Evolutionary conservation across 2,113 vertebrate species (phyloP).

Genomic region (Perca schrenkii): DNA sequence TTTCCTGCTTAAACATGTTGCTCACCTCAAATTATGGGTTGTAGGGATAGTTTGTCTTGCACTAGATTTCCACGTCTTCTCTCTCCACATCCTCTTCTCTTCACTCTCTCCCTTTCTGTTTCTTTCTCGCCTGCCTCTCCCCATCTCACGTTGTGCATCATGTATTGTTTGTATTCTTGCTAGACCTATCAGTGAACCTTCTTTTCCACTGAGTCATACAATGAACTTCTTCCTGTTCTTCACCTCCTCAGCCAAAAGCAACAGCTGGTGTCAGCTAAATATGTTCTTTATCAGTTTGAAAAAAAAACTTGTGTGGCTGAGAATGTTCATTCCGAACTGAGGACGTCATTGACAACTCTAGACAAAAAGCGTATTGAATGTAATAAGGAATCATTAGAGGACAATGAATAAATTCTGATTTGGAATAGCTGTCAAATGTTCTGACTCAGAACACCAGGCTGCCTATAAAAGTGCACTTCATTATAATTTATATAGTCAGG

Average conservation of each 20-base stretch:
- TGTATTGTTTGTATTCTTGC: conserved; percentile 57
- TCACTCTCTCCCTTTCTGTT: not conserved
- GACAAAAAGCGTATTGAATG: conserved; percentile 46
- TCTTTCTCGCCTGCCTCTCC: not conserved
- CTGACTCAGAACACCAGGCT: conserved; percentile 7
- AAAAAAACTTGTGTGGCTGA: conserved; percentile 53
- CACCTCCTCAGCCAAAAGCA: conserved; percentile 66
- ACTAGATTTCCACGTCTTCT: conserved; percentile 22
- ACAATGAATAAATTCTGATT: conserved; percentile 29
- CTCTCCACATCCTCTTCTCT: conserved; percentile 34
- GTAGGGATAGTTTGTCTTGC: conserved; percentile 38
- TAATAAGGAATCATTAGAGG: conserved; percentile 40
- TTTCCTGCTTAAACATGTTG: conserved; percentile 70
- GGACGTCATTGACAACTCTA: conserved; percentile 48
- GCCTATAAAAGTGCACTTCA: conserved; percentile 21
- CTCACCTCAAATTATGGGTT: conserved; percentile 69
- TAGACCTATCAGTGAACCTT: conserved; percentile 56
- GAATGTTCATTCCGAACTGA: conserved; percentile 50
- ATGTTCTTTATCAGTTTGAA: conserved; percentile 75
- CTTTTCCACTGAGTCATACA: conserved; percentile 75
- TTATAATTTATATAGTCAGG: conserved; percentile 34
- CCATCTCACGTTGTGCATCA: conserved; percentile 27
- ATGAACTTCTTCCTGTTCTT: conserved; percentile 65
- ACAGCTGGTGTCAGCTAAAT: conserved; percentile 75
- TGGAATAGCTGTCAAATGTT: conserved; percentile 20